phyloP scores from a whole-genome alignment of 2,888 invertebrate species.

The Punctoribates punctum region DNA sequence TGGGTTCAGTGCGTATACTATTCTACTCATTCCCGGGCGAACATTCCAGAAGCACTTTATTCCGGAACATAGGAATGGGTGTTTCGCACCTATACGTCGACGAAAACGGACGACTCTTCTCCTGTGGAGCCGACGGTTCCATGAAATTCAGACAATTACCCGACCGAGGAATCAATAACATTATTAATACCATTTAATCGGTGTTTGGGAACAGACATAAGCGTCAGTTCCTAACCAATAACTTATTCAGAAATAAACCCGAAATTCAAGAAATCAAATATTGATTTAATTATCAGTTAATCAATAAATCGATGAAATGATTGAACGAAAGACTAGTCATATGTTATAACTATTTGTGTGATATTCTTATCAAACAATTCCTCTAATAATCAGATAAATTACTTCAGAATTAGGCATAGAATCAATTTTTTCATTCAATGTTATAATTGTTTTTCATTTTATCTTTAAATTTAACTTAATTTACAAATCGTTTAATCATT shows the following conservation, averaged over 20 bases:
- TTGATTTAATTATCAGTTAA: background rate
- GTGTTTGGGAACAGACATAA: background rate
- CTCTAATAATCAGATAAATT: background rate
- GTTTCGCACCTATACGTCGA: slow-evolving; percentile 94
- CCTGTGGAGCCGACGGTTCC: slow-evolving; percentile 97
- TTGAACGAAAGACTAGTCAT: slow-evolving; percentile 31
- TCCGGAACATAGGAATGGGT: slow-evolving; percentile 94
- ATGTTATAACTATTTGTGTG: slow-evolving; percentile 10
- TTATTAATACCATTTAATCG: slow-evolving; percentile 18
- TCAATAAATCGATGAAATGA: background rate
- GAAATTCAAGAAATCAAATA: background rate
- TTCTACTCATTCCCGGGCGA: slow-evolving; percentile 86
- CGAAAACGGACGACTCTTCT: slow-evolving; percentile 81
- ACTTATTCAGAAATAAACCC: slow-evolving; percentile 9
- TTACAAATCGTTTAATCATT: slow-evolving; percentile 6
- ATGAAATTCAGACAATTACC: slow-evolving; percentile 94
- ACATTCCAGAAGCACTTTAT: slow-evolving; percentile 92
- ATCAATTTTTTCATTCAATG: background rate
- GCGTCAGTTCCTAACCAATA: background rate
- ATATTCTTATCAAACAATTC: background rate
- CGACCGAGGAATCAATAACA: slow-evolving; percentile 52
- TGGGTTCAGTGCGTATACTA: slow-evolving; percentile 73
- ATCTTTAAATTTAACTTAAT: slow-evolving; percentile 12
- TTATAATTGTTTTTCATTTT: background rate
- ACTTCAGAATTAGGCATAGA: background rate